phyloP scores from a whole-genome alignment of 2,113 vertebrate species.

The Muntiacus muntjak region DNA sequence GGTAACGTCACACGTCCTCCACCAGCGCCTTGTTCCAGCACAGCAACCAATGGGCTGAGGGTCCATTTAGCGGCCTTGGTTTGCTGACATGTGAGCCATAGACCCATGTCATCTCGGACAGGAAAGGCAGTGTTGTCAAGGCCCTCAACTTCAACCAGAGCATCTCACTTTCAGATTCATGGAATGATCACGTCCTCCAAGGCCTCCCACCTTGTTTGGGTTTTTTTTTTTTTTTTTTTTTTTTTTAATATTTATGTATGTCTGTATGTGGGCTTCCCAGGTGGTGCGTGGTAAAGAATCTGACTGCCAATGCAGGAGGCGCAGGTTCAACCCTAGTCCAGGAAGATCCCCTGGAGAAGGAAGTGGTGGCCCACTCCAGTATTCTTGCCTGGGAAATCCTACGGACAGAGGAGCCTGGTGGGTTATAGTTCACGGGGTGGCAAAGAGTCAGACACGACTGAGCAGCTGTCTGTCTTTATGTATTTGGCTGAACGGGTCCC shows the following conservation, averaged over 20 bases:
- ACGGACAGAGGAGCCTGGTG: background rate
- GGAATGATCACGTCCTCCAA: accelerated
- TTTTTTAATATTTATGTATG: background rate
- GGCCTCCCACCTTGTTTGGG: background rate
- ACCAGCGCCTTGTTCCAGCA: background rate
- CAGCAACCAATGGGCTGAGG: accelerated
- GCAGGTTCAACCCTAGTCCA: background rate
- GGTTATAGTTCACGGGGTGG: too few relatives aligned
- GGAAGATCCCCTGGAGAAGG: background rate
- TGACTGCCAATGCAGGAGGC: background rate
- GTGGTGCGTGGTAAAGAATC: background rate
- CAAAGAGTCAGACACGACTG: background rate
- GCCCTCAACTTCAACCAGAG: background rate
- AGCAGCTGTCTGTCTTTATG: background rate
- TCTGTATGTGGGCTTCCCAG: background rate
- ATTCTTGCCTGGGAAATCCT: background rate
- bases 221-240: background rate
- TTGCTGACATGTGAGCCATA: background rate
- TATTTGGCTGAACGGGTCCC: background rate
- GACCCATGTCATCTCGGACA: accelerated
- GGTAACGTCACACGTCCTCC: background rate
- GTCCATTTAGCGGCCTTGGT: too few relatives aligned
- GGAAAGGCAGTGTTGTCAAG: background rate
- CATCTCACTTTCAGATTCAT: background rate
- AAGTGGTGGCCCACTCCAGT: background rate